Percentiles rank a stretch among this genome's conserved stretches.
phyloP scores from a whole-genome alignment of 2,113 vertebrate genomes.

The Misgurnus anguillicaudatus region DNA sequence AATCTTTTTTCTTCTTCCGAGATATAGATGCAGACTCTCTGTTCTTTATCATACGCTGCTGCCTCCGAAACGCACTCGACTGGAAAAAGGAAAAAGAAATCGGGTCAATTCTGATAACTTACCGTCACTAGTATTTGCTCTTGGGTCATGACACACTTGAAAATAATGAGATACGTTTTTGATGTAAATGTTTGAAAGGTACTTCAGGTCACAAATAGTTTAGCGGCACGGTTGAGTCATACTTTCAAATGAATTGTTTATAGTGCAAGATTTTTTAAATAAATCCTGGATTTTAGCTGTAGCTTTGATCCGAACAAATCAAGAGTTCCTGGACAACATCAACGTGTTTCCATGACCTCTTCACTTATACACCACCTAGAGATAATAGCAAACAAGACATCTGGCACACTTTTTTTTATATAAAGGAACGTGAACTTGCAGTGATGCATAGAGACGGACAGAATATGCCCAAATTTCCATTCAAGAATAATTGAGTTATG shows the following conservation, averaged over 20 bases:
- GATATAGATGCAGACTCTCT: constrained; percentile 92
- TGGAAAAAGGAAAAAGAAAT: constrained; percentile 50
- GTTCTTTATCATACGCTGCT: constrained; percentile 97
- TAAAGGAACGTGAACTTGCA: constrained; percentile 2
- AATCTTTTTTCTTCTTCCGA: constrained; percentile 94
- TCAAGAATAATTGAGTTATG: neutral
- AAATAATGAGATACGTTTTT: neutral
- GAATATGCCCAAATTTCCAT: constrained; percentile 18
- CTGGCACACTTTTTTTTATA: constrained; percentile 13
- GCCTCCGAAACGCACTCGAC: constrained; percentile 82
- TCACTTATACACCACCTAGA: neutral
- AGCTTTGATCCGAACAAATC: constrained; percentile 7
- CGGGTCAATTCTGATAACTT: neutral
- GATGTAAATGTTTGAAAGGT: neutral
- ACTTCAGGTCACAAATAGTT: neutral
- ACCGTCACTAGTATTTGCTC: neutral
- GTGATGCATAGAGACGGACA: neutral
- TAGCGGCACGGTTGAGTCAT: neutral
- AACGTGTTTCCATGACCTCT: neutral
- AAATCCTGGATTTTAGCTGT: neutral
- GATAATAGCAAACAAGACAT: constrained; percentile 22
- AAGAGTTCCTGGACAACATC: neutral
- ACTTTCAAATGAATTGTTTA: neutral
- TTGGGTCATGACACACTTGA: too few species aligned
- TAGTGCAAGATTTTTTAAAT: neutral